Conservation (phyloP, 2,113 vertebrate species). For the Salminus brasiliensis region DNA sequence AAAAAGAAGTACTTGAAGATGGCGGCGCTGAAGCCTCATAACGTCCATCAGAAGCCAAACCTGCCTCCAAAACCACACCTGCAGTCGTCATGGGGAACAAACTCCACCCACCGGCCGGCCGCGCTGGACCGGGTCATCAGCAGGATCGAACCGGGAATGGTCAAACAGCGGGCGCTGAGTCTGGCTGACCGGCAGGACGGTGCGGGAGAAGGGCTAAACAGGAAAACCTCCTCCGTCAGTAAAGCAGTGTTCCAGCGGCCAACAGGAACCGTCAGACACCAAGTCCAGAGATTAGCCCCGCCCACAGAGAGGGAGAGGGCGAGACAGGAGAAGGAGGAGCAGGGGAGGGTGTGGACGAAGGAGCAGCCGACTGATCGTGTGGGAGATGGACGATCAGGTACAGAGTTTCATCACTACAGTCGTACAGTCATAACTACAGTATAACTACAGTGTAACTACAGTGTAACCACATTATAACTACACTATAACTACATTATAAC, state of each 20-base stretch:
- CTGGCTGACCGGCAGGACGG: neutral
- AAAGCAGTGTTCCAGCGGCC: neutral
- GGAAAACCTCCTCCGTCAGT: neutral
- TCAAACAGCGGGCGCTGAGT: neutral
- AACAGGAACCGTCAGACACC: neutral
- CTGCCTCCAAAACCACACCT: slow-evolving; percentile 46
- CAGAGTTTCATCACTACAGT: too few relatives aligned
- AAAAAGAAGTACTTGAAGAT: too few relatives aligned
- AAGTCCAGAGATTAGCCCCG: neutral
- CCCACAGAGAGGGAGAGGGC: neutral
- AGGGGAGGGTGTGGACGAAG: neutral
- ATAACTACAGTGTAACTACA: neutral
- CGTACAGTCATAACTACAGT: neutral
- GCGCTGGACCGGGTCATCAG: slow-evolving; percentile 1
- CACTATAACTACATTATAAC: too few relatives aligned
- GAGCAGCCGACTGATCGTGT: neutral
- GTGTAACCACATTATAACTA: too few relatives aligned
- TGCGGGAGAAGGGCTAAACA: neutral
- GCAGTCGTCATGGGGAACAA: neutral
- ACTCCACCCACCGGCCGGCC: neutral
- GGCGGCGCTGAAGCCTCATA: slow-evolving; percentile 29
- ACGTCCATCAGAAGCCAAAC: slow-evolving; percentile 35
- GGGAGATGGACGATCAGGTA: slow-evolving; percentile 46
- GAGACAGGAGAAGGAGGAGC: neutral
- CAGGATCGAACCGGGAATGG: neutral